Evolutionary conservation across 30 jellyfish, hydroid and myxozoan genomes (phyloP).

Genomic region (Nemopilema nomurai): DNA sequence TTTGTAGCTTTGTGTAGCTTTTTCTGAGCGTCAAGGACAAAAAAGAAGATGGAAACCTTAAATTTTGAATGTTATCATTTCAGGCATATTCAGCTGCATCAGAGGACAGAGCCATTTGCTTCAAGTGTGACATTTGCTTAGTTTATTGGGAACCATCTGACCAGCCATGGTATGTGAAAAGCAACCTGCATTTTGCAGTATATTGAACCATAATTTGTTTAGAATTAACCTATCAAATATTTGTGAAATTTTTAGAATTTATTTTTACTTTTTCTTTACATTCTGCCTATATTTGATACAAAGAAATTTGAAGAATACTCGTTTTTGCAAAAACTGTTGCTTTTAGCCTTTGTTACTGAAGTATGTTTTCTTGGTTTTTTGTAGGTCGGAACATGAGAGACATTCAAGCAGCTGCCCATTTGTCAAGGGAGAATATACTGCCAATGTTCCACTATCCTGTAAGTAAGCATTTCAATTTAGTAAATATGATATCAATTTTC

Average conservation of each 20-base stretch:
- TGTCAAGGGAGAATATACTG: conserved; percentile 84
- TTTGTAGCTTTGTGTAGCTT: no score
- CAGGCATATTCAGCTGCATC: conserved; percentile 72
- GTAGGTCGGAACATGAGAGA: conserved; percentile 95
- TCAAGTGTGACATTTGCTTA: conserved; percentile 84
- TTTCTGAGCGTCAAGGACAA: no score
- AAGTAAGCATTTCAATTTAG: not conserved
- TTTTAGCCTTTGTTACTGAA: no score
- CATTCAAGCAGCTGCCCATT: conserved; percentile 92
- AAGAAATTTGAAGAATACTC: no score
- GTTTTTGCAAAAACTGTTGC: no score
- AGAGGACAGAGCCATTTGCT: conserved; percentile 92
- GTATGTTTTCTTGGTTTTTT: not conserved
- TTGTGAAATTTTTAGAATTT: no score
- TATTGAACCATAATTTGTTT: no score
- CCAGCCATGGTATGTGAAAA: conserved; percentile 84
- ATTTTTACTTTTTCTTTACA: no score
- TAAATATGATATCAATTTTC: not conserved
- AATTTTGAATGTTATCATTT: not conserved
- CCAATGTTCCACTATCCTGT: conserved; percentile 87
- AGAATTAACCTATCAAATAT: no score
- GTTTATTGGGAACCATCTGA: conserved; percentile 98
- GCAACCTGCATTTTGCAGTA: not conserved
- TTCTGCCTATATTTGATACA: no score
- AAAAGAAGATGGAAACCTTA: not conserved